A percentile compares a stretch with the other conserved stretches of the same genome.
These are phyloP conservation scores for Plemyria rubiginata DNA, from an alignment of 2,888 invertebrate genomes.

Conservation along the genomic window DNA sequence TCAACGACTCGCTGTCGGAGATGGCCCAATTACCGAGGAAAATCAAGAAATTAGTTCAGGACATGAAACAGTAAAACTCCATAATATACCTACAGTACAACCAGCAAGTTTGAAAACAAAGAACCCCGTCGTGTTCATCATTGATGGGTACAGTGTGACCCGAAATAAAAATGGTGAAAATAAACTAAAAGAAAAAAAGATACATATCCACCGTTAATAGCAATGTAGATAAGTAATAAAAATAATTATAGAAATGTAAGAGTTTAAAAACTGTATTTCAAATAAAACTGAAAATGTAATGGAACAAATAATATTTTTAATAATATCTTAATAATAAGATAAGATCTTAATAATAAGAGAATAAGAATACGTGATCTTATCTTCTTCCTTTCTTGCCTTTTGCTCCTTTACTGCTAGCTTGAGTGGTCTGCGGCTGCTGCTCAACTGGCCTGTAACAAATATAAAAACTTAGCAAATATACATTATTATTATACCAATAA, in stretches of 20 bases:
- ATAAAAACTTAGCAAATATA: conserved; percentile 3
- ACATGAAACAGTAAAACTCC: conserved; percentile 56
- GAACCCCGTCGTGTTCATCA: conserved; percentile 64
- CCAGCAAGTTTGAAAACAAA: conserved; percentile 49
- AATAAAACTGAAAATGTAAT: conserved; percentile 38
- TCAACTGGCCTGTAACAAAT: conserved; percentile 72
- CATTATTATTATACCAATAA: no score
- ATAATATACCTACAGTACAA: conserved; percentile 37
- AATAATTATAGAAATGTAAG: conserved; percentile 4
- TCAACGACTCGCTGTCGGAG: conserved; percentile 72
- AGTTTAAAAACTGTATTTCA: conserved; percentile 31
- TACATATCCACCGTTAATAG: conserved; percentile 58
- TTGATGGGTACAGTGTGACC: conserved; percentile 77
- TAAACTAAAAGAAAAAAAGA: conserved; percentile 65
- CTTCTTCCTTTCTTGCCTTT: conserved; percentile 81
- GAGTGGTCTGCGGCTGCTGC: conserved; percentile 72
- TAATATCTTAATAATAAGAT: no score
- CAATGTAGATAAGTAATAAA: no score
- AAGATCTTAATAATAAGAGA: no score
- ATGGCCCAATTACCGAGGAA: conserved; percentile 72
- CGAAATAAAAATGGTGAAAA: conserved; percentile 75
- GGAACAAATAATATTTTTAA: conserved; percentile 35
- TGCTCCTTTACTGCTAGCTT: conserved; percentile 63
- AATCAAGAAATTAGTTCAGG: conserved; percentile 70
- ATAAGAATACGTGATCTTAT: no score